Evolutionary conservation across 2,113 vertebrate genomes (phyloP).

Genomic region (Cyanistes caeruleus): DNA sequence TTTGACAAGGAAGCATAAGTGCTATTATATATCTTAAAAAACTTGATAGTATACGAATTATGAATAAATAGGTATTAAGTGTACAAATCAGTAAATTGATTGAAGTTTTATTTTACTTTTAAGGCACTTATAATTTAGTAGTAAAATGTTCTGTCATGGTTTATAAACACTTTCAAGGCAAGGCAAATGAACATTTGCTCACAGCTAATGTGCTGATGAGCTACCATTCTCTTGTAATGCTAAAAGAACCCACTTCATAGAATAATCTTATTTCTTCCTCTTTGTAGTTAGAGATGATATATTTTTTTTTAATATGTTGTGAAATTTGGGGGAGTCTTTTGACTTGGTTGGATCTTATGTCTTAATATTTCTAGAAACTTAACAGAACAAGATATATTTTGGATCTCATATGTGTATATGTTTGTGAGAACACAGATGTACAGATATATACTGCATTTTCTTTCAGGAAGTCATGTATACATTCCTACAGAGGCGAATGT

Average conservation of each 20-base stretch:
- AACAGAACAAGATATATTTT: neutral
- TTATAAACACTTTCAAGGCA: slow-evolving; percentile 12
- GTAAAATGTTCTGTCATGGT: slow-evolving; percentile 38
- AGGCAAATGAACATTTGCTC: slow-evolving; percentile 20
- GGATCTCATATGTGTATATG: neutral
- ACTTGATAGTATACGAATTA: slow-evolving; percentile 17
- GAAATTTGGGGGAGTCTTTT: neutral
- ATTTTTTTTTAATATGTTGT: neutral
- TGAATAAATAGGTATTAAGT: slow-evolving; percentile 37
- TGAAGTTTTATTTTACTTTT: slow-evolving; percentile 27
- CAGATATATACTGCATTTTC: neutral
- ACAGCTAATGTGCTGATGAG: neutral
- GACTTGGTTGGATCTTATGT: neutral
- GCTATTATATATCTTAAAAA: neutral
- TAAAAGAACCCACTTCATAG: neutral
- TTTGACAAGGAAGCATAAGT: neutral
- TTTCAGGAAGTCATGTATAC: rapidly evolving
- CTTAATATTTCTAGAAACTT: neutral
- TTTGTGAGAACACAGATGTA: neutral
- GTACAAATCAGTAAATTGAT: slow-evolving; percentile 40
- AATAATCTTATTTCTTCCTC: neutral
- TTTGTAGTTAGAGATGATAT: slow-evolving; percentile 18
- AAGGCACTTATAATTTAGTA: slow-evolving; percentile 7
- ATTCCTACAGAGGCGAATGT: rapidly evolving
- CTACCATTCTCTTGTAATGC: slow-evolving; percentile 10